Evolutionary conservation across 2,113 vertebrate genomes (phyloP).

Genomic region (Plecotus auritus): DNA sequence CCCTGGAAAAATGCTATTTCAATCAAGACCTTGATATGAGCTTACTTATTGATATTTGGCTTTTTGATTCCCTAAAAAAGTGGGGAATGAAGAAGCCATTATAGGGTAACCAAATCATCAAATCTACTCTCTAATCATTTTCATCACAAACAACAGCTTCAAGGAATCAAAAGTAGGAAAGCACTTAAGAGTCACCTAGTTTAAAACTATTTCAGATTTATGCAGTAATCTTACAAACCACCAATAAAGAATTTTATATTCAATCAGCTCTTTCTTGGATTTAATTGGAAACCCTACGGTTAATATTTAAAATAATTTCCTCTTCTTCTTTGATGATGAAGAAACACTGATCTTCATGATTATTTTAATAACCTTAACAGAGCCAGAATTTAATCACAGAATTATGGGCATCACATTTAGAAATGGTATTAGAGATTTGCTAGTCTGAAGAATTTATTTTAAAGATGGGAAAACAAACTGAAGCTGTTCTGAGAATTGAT

Average conservation of each 20-base stretch:
- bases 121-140: neutral
- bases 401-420: neutral
- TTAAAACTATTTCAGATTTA: neutral
- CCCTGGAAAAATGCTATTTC: neutral
- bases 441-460: neutral
- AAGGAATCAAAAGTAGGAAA: neutral
- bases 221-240: neutral
- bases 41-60: neutral
- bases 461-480: neutral
- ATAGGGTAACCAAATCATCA: neutral
- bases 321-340: neutral
- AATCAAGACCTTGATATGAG: neutral
- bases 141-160: neutral
- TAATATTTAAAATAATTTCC: constrained; percentile 20
- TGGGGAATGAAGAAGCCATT: neutral
- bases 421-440: constrained; percentile 14
- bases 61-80: constrained; percentile 19
- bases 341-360: neutral
- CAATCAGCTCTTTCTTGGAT: neutral
- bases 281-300: neutral
- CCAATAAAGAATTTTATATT: neutral
- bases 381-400: neutral
- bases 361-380: neutral
- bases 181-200: neutral
- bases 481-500: neutral